Conservation (phyloP, 2,888 invertebrate species). For the Luffia ferchaultella region DNA sequence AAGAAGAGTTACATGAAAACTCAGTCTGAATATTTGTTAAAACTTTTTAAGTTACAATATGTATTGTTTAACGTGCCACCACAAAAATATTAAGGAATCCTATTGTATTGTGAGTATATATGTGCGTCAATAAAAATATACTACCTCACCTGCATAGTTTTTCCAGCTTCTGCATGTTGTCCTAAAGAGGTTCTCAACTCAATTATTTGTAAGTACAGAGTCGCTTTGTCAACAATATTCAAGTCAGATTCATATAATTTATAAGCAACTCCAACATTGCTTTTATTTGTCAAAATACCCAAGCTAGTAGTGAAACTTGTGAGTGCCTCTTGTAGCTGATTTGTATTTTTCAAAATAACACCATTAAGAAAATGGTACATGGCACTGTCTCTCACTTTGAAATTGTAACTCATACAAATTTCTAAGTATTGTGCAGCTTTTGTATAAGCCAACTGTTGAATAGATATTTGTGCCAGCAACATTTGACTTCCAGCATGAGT, state of each 20-base stretch:
- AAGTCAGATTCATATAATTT: slow-evolving; percentile 50
- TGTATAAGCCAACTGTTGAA: slow-evolving; percentile 73
- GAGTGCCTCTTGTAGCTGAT: slow-evolving; percentile 75
- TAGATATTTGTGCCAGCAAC: slow-evolving; percentile 84
- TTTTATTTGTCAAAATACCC: slow-evolving; percentile 64
- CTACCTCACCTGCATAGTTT: slow-evolving; percentile 78
- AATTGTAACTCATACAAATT: slow-evolving; percentile 90
- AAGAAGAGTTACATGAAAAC: no score
- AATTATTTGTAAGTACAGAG: slow-evolving; percentile 87
- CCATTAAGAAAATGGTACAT: slow-evolving; percentile 90
- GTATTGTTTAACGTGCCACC: no score
- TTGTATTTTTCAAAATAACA: slow-evolving; percentile 79
- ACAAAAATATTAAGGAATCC: no score
- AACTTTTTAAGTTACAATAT: no score
- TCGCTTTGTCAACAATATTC: slow-evolving; percentile 79
- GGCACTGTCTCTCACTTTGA: slow-evolving; percentile 90
- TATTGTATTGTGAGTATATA: slow-evolving; percentile 1
- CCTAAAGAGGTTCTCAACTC: slow-evolving; percentile 75
- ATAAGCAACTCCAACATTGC: slow-evolving; percentile 28
- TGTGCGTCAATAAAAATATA: not conserved
- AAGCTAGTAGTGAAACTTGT: slow-evolving; percentile 80
- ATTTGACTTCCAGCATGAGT: slow-evolving; percentile 85
- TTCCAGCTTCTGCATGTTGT: slow-evolving; percentile 81
- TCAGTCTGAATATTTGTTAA: no score
- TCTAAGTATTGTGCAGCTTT: slow-evolving; percentile 89